Evolutionary conservation across 1,140 invertebrate genomes (phyloP).

Genomic region (Drosophila kikkawai): DNA sequence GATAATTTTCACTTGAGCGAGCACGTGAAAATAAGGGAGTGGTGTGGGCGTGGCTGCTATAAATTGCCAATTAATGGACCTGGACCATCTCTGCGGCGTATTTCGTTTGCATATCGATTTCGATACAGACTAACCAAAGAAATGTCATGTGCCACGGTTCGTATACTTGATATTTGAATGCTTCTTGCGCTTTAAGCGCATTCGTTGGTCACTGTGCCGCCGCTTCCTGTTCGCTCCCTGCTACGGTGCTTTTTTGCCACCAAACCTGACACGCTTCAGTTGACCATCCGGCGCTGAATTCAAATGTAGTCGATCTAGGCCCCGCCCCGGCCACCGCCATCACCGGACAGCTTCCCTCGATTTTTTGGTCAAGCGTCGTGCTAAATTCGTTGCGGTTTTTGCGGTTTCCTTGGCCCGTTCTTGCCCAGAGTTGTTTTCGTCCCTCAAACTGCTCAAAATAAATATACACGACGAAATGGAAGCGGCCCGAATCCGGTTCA

Average conservation of each 20-base stretch:
- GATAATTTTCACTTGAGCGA: conserved; percentile 82
- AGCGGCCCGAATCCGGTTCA: conserved; percentile 65
- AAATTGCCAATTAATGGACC: conserved; percentile 77
- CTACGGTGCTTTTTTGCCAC: conserved; percentile 13
- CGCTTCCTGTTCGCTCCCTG: neutral
- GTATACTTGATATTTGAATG: conserved; percentile 39
- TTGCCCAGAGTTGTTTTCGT: conserved; percentile 49
- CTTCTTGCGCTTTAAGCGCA: conserved; percentile 40
- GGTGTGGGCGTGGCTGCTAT: conserved; percentile 52
- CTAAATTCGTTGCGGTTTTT: conserved; percentile 79
- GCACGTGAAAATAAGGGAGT: conserved; percentile 53
- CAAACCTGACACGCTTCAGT: conserved; percentile 63
- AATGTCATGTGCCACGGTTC: conserved; percentile 19
- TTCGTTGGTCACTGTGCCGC: conserved; percentile 39
- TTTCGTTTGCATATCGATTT: conserved; percentile 74
- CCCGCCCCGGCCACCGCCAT: neutral
- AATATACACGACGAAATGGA: conserved; percentile 57
- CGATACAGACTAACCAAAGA: conserved; percentile 22
- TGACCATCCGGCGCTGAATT: conserved; percentile 53
- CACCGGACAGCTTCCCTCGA: neutral
- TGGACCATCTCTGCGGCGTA: conserved; percentile 45
- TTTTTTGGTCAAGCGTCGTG: conserved; percentile 74
- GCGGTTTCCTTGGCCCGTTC: conserved; percentile 67
- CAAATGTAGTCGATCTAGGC: conserved; percentile 58
- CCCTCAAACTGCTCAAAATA: conserved; percentile 54